A percentile compares a stretch with the other conserved stretches of the same genome.
Conservation (phyloP, 1,140 invertebrate genomes). For the Brachionus manjavacas region DNA sequence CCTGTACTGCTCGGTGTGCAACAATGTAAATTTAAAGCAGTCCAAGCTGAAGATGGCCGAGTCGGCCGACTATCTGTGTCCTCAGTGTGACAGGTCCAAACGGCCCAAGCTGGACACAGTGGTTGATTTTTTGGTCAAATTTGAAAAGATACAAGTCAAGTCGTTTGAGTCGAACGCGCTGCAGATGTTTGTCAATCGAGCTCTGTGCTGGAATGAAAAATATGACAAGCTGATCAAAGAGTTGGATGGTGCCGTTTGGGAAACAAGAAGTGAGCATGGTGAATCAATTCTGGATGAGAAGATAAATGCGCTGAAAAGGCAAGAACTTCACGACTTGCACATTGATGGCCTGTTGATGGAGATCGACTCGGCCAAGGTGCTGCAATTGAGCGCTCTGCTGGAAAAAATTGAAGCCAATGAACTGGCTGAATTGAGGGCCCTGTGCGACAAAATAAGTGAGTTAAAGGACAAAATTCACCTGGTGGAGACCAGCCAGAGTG, state of each 20-base stretch:
- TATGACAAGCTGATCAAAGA: background rate
- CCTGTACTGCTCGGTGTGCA: background rate
- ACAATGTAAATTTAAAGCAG: slow-evolving; percentile 13
- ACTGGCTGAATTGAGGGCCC: background rate
- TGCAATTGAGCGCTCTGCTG: background rate
- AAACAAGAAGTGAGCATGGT: background rate
- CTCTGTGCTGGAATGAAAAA: background rate
- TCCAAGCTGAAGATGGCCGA: slow-evolving; percentile 14
- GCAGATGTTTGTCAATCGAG: slow-evolving; percentile 2
- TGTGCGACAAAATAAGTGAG: background rate
- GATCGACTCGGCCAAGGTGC: background rate
- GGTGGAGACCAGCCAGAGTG: background rate
- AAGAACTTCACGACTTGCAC: slow-evolving; percentile 10
- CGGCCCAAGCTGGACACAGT: slow-evolving; percentile 1
- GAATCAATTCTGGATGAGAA: background rate
- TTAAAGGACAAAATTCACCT: slow-evolving; percentile 3
- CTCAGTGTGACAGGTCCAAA: slow-evolving; percentile 11
- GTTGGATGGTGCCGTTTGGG: background rate
- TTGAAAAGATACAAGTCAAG: slow-evolving; percentile 8
- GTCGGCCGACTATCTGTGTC: background rate
- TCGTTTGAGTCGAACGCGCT: slow-evolving; percentile 16
- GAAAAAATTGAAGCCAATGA: background rate
- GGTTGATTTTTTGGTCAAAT: background rate
- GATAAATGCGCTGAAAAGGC: background rate
- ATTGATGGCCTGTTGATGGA: background rate